Evolutionary conservation across 2,888 invertebrate species (phyloP).

Genomic region (Drosophila percnosoma): DNA sequence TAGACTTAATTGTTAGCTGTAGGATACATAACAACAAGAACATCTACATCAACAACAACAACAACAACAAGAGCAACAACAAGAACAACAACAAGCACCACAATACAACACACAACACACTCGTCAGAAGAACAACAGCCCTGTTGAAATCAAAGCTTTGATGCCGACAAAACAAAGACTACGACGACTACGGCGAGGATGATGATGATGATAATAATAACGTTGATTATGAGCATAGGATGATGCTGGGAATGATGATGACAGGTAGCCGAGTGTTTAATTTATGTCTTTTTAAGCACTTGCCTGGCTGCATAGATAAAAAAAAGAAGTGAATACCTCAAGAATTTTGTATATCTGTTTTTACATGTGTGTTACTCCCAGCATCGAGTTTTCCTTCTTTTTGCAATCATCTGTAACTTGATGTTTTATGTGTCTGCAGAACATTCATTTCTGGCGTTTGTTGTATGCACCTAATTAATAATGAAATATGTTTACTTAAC

Average conservation of each 20-base stretch:
- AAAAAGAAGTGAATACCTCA: slow-evolving; percentile 16
- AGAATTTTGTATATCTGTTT: slow-evolving; percentile 32
- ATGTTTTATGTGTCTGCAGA: slow-evolving; percentile 20
- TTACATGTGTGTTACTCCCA: slow-evolving; percentile 15
- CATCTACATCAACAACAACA: slow-evolving; percentile 44
- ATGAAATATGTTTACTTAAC: background rate
- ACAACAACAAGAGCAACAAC: slow-evolving; percentile 17
- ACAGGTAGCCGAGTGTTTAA: slow-evolving; percentile 79
- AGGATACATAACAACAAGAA: slow-evolving; percentile 69
- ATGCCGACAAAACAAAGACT: slow-evolving; percentile 61
- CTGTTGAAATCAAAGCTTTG: slow-evolving; percentile 80
- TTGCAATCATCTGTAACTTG: slow-evolving; percentile 17
- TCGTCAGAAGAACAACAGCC: slow-evolving; percentile 52
- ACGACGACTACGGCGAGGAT: slow-evolving; percentile 20
- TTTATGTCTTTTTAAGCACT: slow-evolving; percentile 80
- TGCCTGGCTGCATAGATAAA: slow-evolving; percentile 50
- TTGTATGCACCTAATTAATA: slow-evolving; percentile 1
- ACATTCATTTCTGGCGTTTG: slow-evolving; percentile 11
- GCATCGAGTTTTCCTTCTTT: background rate
- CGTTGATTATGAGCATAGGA: slow-evolving; percentile 22
- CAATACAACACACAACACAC: slow-evolving; percentile 41
- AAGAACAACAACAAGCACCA: slow-evolving; percentile 28
- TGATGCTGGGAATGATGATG: slow-evolving; percentile 68
- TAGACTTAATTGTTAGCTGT: slow-evolving; percentile 80
- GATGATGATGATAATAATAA: slow-evolving; percentile 11